A percentile compares a stretch with the other conserved stretches of the same genome.
Evolutionary conservation across 2,888 invertebrate species (phyloP).

Genomic region (Nomada fabriciana): DNA sequence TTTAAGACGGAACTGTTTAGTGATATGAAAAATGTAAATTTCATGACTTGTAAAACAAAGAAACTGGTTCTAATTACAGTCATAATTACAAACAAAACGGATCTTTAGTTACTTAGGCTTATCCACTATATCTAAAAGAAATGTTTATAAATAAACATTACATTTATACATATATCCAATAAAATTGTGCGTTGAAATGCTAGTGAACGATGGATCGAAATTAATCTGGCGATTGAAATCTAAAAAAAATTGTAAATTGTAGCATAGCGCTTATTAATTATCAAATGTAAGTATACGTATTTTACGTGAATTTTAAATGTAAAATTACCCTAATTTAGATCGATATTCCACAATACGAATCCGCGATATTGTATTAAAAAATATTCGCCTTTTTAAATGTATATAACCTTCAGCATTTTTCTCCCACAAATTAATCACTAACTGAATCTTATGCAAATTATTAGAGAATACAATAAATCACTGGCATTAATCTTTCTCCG

Average conservation of each 20-base stretch:
- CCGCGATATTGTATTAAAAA: not conserved
- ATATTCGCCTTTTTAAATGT: not conserved
- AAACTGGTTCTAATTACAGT: slow-evolving; percentile 5
- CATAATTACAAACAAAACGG: slow-evolving; percentile 17
- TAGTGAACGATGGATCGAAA: slow-evolving; percentile 18
- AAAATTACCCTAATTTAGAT: not conserved
- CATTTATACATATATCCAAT: not conserved
- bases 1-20: slow-evolving; percentile 45
- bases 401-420: not conserved
- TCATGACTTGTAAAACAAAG: slow-evolving; percentile 44
- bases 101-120: slow-evolving; percentile 7
- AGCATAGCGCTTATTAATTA: slow-evolving; percentile 19
- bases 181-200: slow-evolving; percentile 19
- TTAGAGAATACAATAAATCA: not conserved
- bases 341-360: slow-evolving; percentile 1
- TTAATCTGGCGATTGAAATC: slow-evolving; percentile 14
- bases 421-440: not conserved
- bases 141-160: slow-evolving; percentile 30
- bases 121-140: slow-evolving; percentile 11
- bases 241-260: slow-evolving; percentile 33
- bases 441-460: not conserved
- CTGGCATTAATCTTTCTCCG: not conserved
- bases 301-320: slow-evolving; percentile 5
- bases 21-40: slow-evolving; percentile 15
- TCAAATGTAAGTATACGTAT: slow-evolving; percentile 51